phyloP scores from a whole-genome alignment of 2,113 vertebrate species.

The Oenanthe oenanthe region DNA sequence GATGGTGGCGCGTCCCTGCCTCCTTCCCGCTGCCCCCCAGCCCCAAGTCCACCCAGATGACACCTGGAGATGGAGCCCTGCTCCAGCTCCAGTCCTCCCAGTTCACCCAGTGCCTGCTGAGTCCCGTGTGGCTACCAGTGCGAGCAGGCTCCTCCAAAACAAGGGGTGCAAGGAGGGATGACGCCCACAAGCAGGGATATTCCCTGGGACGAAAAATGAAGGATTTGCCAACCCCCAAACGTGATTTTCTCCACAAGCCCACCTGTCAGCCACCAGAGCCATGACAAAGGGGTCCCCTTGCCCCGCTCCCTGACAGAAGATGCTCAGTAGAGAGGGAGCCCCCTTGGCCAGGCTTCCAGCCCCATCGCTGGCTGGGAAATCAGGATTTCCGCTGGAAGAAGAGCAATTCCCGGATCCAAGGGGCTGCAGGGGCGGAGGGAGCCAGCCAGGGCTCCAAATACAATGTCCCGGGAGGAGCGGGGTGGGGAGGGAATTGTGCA shows the following conservation, averaged over 20 bases:
- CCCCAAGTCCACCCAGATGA: neutral
- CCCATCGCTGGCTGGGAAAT: constrained; percentile 17
- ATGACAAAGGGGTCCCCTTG: neutral
- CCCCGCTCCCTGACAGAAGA: neutral
- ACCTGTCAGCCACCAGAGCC: neutral
- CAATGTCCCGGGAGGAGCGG: constrained; percentile 63
- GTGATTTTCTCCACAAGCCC: neutral
- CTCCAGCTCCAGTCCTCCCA: neutral
- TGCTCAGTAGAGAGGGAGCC: neutral
- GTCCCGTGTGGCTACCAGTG: neutral
- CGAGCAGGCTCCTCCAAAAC: neutral
- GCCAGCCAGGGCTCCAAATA: constrained; percentile 14
- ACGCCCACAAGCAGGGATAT: rapidly evolving
- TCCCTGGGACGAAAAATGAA: neutral
- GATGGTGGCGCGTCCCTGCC: neutral
- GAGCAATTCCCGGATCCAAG: constrained; percentile 68
- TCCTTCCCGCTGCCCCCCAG: rapidly evolving
- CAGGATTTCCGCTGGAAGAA: constrained; percentile 69
- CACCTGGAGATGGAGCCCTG: neutral
- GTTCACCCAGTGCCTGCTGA: neutral
- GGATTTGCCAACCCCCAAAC: neutral
- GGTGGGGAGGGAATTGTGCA: constrained; percentile 51
- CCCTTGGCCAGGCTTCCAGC: neutral
- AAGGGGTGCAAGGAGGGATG: neutral
- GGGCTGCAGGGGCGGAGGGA: constrained; percentile 48